Evolutionary conservation across 2,797 vertebrate species (phyloP).

Genomic region (Myotis planiceps): DNA sequence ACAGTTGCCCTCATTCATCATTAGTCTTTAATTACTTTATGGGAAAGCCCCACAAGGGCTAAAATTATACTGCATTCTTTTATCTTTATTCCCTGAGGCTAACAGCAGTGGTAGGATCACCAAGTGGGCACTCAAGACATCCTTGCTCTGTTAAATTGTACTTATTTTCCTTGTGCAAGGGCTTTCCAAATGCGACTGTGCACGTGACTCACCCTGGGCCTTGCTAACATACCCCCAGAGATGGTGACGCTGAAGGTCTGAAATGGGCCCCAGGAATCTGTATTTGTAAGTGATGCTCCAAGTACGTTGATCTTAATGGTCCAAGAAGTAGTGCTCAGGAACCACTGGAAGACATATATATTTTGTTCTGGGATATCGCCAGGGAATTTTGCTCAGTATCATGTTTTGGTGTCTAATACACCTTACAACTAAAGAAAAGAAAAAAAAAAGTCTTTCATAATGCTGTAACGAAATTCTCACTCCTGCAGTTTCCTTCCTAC

Average conservation of each 20-base stretch:
- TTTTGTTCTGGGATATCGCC: slow-evolving; percentile 3
- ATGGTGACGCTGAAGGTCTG: not conserved
- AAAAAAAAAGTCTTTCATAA: not conserved
- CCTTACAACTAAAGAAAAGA: slow-evolving; percentile 23
- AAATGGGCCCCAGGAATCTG: not conserved
- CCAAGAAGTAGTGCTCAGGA: slow-evolving; percentile 23
- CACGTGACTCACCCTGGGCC: not conserved
- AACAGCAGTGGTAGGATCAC: not conserved
- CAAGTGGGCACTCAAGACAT: not conserved
- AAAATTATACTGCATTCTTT: slow-evolving; percentile 15
- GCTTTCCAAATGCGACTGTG: not conserved
- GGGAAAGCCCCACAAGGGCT: not conserved
- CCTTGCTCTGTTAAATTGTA: not conserved
- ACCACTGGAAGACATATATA: not conserved
- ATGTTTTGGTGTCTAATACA: slow-evolving; percentile 53
- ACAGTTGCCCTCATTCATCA: slow-evolving; percentile 15
- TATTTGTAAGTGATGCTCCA: slow-evolving; percentile 1
- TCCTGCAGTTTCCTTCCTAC: slow-evolving; percentile 44
- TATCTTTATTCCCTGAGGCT: not conserved
- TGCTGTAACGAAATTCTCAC: slow-evolving; percentile 49
- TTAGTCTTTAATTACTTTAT: slow-evolving; percentile 52
- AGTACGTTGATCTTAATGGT: slow-evolving; percentile 47
- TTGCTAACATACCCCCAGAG: not conserved
- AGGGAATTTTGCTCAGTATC: slow-evolving; percentile 43
- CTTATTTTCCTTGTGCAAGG: not conserved